Evolutionary conservation across 1,140 invertebrate genomes (phyloP).

Genomic region (Drosophila sp.): DNA sequence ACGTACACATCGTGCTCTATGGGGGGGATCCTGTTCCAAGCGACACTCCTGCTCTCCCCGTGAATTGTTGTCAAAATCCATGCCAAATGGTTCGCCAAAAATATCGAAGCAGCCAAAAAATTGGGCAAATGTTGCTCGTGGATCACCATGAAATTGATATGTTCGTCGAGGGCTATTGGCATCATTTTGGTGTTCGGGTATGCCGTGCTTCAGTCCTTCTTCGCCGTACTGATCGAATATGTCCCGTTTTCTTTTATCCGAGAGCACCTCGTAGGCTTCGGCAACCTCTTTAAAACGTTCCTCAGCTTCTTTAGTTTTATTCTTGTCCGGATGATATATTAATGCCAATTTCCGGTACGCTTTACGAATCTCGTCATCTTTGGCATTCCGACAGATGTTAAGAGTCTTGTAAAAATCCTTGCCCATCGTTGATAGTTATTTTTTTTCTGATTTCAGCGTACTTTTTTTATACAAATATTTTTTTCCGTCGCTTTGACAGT

Average conservation of each 20-base stretch:
- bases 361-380: slow-evolving; percentile 94
- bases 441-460: not conserved
- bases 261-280: slow-evolving; percentile 93
- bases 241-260: slow-evolving; percentile 94
- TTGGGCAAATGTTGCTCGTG: slow-evolving; percentile 92
- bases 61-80: slow-evolving; percentile 71
- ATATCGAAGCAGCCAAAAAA: slow-evolving; percentile 87
- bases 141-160: slow-evolving; percentile 92
- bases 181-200: slow-evolving; percentile 95
- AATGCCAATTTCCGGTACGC: slow-evolving; percentile 93
- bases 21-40: slow-evolving; percentile 89
- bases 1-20: slow-evolving; percentile 95
- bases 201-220: slow-evolving; percentile 93
- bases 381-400: slow-evolving; percentile 93
- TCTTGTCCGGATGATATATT: slow-evolving; percentile 96
- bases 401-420: slow-evolving; percentile 88
- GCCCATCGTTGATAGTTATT: slow-evolving; percentile 32
- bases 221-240: slow-evolving; percentile 97
- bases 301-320: slow-evolving; percentile 94
- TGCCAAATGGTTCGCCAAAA: slow-evolving; percentile 71
- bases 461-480: slow-evolving; percentile 3
- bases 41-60: slow-evolving; percentile 1
- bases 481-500: slow-evolving; percentile 6
- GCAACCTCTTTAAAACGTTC: slow-evolving; percentile 96
- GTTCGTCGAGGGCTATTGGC: slow-evolving; percentile 87